Base-by-base conservation (phyloP, 2,113 vertebrate genomes). In the Natator depressus region DNA sequence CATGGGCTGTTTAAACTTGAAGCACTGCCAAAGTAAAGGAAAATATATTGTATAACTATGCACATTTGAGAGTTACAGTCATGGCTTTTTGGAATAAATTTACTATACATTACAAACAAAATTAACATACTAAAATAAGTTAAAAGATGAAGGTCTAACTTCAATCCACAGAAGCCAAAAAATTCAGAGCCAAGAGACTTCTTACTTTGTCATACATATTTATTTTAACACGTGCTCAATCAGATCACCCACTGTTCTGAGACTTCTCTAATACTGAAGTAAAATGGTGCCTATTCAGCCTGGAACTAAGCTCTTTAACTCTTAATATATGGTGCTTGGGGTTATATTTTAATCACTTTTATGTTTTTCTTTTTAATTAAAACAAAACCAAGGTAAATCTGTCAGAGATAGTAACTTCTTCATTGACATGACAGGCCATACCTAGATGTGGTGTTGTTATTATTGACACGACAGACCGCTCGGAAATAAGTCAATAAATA, bases 21-120 rank as follows among this genome's bases (percentile, higher is more conserved):
- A 19, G 20, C 0, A 29, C 53, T 53, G 19, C n/a, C 6, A 10
- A 27, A 42, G 49, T 6, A 22, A 78, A 22, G 55, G 3, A 22
- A 29, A 2, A n/a, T 2, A 1, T 4, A 6, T 1, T 5, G 4
- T 47, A 31, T 8, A 29, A 13, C n/a, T 2, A 2, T 85, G 84
- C 79, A 72, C 35, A 1, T 1, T 4, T 51, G 81, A 22, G 31
- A n/a, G 82, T 1, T 0, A 0, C 0, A 6, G 2, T 5, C 22
- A 8, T 0, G 0, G 80, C 76, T 1, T 0, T 46, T 1, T 22
- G 20, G 31, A 16, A 9, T 3, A 1, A 1, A 1, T 20, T 38
- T 31, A 35, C 69, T 0, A 2, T 22, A 17, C 6, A 51, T 38
- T 31, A 27, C 85, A 89, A 5, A 5, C 19, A 42, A 14, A 87